Conservation (phyloP, 2,888 invertebrate genomes). For the Caenorhabditis zanzibari region DNA sequence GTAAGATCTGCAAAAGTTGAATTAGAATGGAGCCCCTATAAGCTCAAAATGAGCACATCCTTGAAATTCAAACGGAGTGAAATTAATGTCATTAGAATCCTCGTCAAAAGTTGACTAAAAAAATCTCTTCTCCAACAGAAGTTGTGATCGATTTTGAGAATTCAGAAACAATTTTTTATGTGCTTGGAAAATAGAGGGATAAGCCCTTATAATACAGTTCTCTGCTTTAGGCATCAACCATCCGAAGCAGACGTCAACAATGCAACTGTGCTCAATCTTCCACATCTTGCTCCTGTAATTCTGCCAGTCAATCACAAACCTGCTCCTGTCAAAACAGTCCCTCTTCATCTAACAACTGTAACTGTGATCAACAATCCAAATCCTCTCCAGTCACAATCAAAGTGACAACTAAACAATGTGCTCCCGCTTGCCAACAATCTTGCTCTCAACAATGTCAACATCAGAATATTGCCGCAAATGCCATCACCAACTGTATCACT, state of each 20-base stretch:
- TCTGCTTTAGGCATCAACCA: conserved; percentile 23
- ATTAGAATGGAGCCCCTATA: no score
- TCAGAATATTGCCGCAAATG: conserved; percentile 42
- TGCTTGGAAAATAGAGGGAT: no score
- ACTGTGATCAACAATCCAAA: conserved; percentile 36
- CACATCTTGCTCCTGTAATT: conserved; percentile 35
- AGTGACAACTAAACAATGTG: conserved; percentile 56
- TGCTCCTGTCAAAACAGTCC: conserved; percentile 53
- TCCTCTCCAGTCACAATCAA: conserved; percentile 52
- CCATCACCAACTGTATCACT: conserved; percentile 50
- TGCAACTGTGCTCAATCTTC: conserved; percentile 39
- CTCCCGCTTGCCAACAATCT: conserved; percentile 59
- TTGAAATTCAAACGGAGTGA: no score
- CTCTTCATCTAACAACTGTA: conserved; percentile 21
- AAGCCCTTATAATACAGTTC: no score
- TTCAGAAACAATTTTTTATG: no score
- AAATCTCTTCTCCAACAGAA: background rate
- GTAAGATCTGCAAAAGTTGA: no score
- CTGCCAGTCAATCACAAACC: conserved; percentile 41
- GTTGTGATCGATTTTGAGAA: background rate
- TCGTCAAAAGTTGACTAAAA: no score
- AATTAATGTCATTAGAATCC: no score
- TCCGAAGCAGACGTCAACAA: conserved; percentile 47
- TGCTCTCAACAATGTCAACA: conserved; percentile 61
- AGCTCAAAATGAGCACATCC: no score